Conservation (phyloP, 2,113 vertebrate species). For the Sphaerodactylus townsendi region DNA sequence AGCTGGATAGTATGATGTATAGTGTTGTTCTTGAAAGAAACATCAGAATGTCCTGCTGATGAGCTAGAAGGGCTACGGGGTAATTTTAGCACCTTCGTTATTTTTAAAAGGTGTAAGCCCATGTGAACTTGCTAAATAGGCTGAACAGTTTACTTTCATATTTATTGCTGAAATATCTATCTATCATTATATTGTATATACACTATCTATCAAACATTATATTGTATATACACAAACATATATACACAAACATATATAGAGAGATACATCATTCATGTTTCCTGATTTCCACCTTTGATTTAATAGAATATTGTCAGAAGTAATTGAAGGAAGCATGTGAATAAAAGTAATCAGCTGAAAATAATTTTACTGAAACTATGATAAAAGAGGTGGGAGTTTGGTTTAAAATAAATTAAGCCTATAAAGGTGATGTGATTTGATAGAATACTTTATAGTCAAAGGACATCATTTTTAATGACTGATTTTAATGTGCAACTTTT, state of each 20-base stretch:
- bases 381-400: not conserved
- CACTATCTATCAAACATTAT: too few species aligned
- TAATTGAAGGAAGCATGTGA: not conserved
- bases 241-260: conserved; percentile 42
- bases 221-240: conserved; percentile 52
- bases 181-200: conserved; percentile 36
- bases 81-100: not conserved
- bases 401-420: not conserved
- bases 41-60: not conserved
- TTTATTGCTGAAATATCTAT: conserved; percentile 18
- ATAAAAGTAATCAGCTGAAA: not conserved
- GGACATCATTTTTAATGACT: not conserved
- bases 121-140: conserved; percentile 20
- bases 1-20: conserved; percentile 66
- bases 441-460: not conserved
- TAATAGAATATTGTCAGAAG: not conserved
- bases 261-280: not conserved
- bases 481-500: not conserved
- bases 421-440: not conserved
- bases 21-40: conserved; percentile 60
- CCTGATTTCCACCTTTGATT: not conserved
- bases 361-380: not conserved
- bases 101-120: not conserved
- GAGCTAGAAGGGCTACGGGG: not conserved
- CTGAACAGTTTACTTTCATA: conserved; percentile 2